phyloP scores from a whole-genome alignment of 2,797 vertebrate species.

The Acanthurus lineatus region DNA sequence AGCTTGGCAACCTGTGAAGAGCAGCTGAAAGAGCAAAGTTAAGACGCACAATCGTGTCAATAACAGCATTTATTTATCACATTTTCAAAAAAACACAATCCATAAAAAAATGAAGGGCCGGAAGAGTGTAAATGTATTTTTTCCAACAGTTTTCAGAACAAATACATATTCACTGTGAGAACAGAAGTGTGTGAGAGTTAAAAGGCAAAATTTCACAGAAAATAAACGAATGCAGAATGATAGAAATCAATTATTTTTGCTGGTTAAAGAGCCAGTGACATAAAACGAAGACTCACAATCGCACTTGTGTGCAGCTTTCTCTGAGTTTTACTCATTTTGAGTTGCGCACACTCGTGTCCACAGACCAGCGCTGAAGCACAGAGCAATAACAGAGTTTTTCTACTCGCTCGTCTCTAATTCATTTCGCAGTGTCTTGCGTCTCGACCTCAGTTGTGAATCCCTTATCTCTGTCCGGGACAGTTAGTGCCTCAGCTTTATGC shows the following conservation, averaged over 20 bases:
- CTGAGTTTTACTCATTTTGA: slow-evolving; percentile 11
- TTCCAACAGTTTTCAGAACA: background rate
- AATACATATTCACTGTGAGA: background rate
- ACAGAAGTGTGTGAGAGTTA: background rate
- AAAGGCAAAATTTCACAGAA: background rate
- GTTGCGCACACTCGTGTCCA: background rate
- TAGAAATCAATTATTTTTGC: background rate
- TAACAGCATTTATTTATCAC: background rate
- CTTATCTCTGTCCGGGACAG: slow-evolving; percentile 1
- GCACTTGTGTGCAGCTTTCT: background rate
- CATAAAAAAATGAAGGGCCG: background rate
- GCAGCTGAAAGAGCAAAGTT: background rate
- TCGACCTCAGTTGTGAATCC: slow-evolving; percentile 8
- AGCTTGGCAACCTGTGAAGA: slow-evolving; percentile 13
- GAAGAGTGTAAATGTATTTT: background rate
- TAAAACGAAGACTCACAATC: background rate
- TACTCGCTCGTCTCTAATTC: slow-evolving; percentile 17
- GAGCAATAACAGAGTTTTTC: background rate
- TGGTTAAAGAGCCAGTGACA: background rate
- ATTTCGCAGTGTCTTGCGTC: background rate
- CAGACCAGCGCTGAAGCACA: too few species aligned
- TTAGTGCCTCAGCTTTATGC: slow-evolving; percentile 1
- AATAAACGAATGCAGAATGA: background rate
- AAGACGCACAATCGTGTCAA: background rate
- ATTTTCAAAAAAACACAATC: background rate